A percentile compares a stretch with the other conserved stretches of the same genome.
Conservation (phyloP, 2,113 vertebrate species). For the Bostrychus sinensis region DNA sequence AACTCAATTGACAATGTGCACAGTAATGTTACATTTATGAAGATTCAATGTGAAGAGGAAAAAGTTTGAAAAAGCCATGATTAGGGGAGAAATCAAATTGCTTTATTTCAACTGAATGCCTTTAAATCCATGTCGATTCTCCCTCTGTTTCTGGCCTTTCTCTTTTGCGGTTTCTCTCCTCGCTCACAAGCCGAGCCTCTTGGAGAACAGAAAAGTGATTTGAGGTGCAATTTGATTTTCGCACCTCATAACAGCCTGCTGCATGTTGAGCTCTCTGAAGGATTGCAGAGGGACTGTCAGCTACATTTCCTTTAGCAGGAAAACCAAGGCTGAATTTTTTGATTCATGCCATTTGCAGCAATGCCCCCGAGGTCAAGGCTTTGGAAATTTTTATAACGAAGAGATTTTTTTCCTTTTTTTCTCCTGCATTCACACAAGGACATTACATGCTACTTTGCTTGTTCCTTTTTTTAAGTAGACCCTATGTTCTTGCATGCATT, state of each 20-base stretch:
- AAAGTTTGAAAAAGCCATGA: background rate
- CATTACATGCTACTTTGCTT: background rate
- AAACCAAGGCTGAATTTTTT: slow-evolving; percentile 23
- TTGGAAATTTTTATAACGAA: background rate
- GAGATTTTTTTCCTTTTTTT: background rate
- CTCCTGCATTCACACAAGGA: background rate
- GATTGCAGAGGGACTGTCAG: slow-evolving; percentile 14
- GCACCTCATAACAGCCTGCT: slow-evolving; percentile 13
- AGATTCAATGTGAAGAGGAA: background rate
- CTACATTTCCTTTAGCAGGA: slow-evolving; percentile 18
- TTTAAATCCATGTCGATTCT: background rate
- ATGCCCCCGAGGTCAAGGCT: background rate
- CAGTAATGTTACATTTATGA: slow-evolving; percentile 11
- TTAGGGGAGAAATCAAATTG: background rate
- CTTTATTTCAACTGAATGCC: background rate
- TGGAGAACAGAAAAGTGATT: slow-evolving; percentile 27
- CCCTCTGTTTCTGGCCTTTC: background rate
- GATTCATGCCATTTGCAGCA: background rate
- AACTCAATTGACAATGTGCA: slow-evolving; percentile 7
- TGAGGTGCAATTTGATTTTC: slow-evolving; percentile 40
- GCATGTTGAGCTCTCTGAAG: slow-evolving; percentile 10
- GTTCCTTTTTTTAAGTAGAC: background rate
- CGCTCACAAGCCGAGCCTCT: slow-evolving; percentile 1
- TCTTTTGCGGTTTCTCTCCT: slow-evolving; percentile 24
- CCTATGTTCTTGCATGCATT: no score